Evolutionary conservation across 2,797 vertebrate species (phyloP), one percentile per base, ranked within the genome.

Genomic region (Liparis tanakae): DNA sequence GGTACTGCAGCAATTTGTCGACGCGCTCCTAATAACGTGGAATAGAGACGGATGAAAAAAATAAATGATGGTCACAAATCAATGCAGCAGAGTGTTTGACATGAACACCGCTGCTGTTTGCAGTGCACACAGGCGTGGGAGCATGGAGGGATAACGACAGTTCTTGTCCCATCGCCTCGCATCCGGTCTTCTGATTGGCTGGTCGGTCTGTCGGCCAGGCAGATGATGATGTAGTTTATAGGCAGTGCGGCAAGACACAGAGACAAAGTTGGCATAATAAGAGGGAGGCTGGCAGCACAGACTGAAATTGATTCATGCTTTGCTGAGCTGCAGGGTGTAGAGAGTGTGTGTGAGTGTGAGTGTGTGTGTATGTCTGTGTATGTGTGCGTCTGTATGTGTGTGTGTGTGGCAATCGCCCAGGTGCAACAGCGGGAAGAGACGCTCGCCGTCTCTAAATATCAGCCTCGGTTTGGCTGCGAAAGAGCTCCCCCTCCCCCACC

Each of bases 271-370:
- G 70, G 74, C 74, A 68, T 70, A 62, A 77, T 53, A 61, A 50
- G 34, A 70, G 63, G 65, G 48, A 53, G 55, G 53, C 74, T 82
- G 81, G 81, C 81, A 85, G 74, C 68, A 60, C 50, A 60, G 63
- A 43, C 57, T 72, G 51, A 80, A 83, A 82, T 70, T 67, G 72
- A 84, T 83, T 84, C 51, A 57, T 62, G 46, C 44, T 33, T 39
- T 72, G 51, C 78, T 81, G 72, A 83, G 71, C 67, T 69, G 74
- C 66, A 54, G 64, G 64, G 44, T 64, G 56, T 44, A 34, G 57
- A 67, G 34, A 20, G 4, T 15, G 18, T 64, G 70, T 68, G 57
- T 63, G 67, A 67, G 71, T n/a, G 20, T 22, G 50, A 12, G 57
- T 7, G 22, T n/a, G 14, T 30, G 34, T 22, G 67, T 59, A 39